Base-by-base conservation (phyloP, 2,888 invertebrate genomes). In the Drosophila lacicola region DNA sequence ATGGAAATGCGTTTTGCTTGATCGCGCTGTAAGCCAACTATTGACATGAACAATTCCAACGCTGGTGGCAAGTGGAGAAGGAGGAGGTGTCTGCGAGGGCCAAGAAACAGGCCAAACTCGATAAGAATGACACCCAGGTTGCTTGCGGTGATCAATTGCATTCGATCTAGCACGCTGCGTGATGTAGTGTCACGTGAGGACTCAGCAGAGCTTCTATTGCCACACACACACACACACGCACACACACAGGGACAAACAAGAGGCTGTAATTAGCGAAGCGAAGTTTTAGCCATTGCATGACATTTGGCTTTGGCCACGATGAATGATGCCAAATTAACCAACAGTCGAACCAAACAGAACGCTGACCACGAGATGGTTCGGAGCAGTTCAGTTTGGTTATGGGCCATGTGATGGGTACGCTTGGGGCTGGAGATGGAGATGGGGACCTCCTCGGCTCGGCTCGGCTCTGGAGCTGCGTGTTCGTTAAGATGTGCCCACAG, bases 271-370 rank as follows among this genome's bases (percentile, higher is more conserved):
- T 83, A 83, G 82, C 76, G 81, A 58, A 84, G 57, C 53, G 56
- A 50, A 56, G 67, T 66, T 64, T 75, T 49, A 50, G 65, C 70
- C 81, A 83, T 83, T 49, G 82, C 82, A 83, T 83, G 82, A 83
- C 87, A 86, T 72, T 80, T 80, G 75, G 71, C 69, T 70, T 78
- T 77, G 70, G 62, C 66, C 86, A 78, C 82, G 75, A 85, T 82
- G 86, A 82, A 82, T 85, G 86, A 78, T 78, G 82, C 84, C 84
- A 83, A 83, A 78, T 78, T 72, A 70, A 70, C 64, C 63, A 58
- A 74, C 61, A 74, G 70, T 64, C 29, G 51, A 47, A 21, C 21
- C 53, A 57, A 63, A 55, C 66, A 63, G 21, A 50, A 21, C 14
- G 50, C 29, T 29, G 29, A 8, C 29, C 2, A 8, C 54, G 50